Conservation (phyloP, 2,888 invertebrate genomes). For the Apotomis capreana region DNA sequence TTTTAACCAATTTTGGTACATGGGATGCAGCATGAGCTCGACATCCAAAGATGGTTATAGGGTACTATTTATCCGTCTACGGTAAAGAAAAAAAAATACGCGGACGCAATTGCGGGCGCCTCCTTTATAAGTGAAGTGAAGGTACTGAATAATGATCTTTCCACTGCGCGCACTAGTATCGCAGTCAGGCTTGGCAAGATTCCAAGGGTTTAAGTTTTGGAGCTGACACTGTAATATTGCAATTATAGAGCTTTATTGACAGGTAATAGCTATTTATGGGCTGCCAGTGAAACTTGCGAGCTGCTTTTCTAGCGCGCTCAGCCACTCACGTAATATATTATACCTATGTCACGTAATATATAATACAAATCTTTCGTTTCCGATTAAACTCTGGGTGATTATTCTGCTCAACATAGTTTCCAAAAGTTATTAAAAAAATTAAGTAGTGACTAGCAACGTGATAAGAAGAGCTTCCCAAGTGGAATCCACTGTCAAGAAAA, state of each 20-base stretch:
- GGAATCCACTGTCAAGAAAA: too few relatives aligned
- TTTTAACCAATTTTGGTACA: too few relatives aligned
- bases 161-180: background rate
- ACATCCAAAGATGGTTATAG: too few relatives aligned
- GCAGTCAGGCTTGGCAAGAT: constrained; percentile 1
- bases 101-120: too few relatives aligned
- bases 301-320: background rate
- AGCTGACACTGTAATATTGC: constrained; percentile 10
- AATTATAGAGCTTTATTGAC: constrained; percentile 17
- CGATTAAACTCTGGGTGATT: background rate
- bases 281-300: background rate
- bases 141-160: background rate
- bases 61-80: too few relatives aligned
- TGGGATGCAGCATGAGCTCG: too few relatives aligned
- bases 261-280: constrained; percentile 8
- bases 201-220: constrained; percentile 17
- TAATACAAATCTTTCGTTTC: background rate
- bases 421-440: too few relatives aligned
- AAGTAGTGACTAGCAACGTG: too few relatives aligned
- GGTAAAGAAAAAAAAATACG: too few relatives aligned
- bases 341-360: too few relatives aligned
- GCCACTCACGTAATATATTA: background rate
- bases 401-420: background rate
- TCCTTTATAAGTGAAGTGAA: background rate
- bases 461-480: too few relatives aligned